These are phyloP conservation scores for Halictus quadricinctus DNA, from an alignment of 2,888 invertebrate species.

Conservation along the genomic window DNA sequence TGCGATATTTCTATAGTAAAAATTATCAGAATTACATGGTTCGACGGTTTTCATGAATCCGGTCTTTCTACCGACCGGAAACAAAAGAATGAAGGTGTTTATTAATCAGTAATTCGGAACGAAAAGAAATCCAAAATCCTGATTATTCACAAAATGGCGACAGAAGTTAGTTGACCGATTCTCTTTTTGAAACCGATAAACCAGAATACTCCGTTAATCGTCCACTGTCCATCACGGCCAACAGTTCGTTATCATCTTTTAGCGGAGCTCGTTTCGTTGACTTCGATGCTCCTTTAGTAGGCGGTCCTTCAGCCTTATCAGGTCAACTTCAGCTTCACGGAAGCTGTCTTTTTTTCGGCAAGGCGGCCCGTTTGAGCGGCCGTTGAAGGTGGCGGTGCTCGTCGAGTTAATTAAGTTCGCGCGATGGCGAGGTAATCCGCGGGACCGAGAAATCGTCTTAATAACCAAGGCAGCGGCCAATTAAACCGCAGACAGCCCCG, in stretches of 20 bases:
- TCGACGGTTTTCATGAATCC: no score
- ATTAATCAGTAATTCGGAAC: no score
- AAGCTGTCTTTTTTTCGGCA: neutral
- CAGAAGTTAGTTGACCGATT: no score
- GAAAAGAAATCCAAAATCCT: no score
- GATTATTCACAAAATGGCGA: no score
- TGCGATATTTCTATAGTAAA: no score
- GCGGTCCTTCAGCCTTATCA: neutral
- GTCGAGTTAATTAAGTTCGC: constrained; percentile 57
- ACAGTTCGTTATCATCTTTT: neutral
- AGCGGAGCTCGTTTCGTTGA: neutral
- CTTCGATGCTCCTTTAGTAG: neutral
- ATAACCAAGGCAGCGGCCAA: constrained; percentile 50
- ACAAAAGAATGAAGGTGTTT: no score
- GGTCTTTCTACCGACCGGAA: no score
- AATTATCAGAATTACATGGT: no score
- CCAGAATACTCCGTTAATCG: neutral
- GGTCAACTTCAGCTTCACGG: neutral
- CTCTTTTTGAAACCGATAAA: neutral
- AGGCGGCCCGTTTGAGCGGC: constrained; percentile 15
- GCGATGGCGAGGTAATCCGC: constrained; percentile 29
- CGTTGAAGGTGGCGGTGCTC: neutral
- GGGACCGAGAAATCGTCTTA: constrained; percentile 55
- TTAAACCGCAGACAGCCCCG: constrained; percentile 36
- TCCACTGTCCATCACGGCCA: neutral